Evolutionary conservation across 1,140 invertebrate genomes (phyloP), one percentile per base, ranked within the genome.

Genomic region (Aphelenchoides fujianensis): DNA sequence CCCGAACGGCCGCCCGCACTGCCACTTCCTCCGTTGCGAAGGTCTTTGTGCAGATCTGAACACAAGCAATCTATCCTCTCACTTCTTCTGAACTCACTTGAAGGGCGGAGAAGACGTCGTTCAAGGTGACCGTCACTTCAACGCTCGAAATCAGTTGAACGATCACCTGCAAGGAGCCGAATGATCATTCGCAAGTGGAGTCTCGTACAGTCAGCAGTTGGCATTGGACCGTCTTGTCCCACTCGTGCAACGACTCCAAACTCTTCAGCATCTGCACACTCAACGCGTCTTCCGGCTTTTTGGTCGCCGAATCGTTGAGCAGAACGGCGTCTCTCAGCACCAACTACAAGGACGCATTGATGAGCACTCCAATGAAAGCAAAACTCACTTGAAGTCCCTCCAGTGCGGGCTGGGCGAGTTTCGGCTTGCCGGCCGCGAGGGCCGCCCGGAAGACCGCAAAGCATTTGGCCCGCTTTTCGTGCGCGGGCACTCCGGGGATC

Each of bases 11-110:
- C 57, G 74, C 36, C 53, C 55, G 37, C 27, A 72, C 71, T 32
- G 53, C 57, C 1, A 34, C n/a, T 9, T 72, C 71, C 54, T 72
- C 72, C 23, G 52, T 48, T 1, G 23, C 70, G 31, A 34, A 72
- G 9, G 72, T 72, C 32, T 41, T 5, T 66, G 72, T 74, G 71
- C 71, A 72, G 36, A 72, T 74, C 72, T 72, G 36, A 0, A 72
- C 30, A 12, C 53, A 66, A 37, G 3, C 32, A 31, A 53, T 19
- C 63, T 63, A 75, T 28, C 74, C 19, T n/a, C n/a, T n/a, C n/a
- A n/a, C 0, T 41, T 30, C 0, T 19, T 19, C n/a, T 16, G 27
- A 2, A 16, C n/a, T 72, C 61, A 61, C 70, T 34, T 72, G 72
- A 28, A 72, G 5, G 48, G 72, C 71, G 27, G 34, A 30, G 27